These are phyloP conservation scores for Zophobas morio DNA, from an alignment of 1,140 invertebrate species.

Conservation along the genomic window DNA sequence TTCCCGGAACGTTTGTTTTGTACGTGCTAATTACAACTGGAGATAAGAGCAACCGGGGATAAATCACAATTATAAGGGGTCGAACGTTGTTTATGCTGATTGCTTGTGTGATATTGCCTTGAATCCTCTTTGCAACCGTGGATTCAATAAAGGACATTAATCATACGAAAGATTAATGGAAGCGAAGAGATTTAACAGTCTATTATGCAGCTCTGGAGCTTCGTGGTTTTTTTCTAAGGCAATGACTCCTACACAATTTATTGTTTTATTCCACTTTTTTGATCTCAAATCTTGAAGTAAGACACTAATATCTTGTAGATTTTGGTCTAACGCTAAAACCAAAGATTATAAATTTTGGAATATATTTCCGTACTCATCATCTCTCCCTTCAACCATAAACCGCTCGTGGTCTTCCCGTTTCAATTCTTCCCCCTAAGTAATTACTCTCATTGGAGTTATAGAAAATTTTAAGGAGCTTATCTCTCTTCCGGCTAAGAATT, in stretches of 20 bases:
- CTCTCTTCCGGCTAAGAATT: conserved; percentile 21
- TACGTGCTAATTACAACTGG: conserved; percentile 59
- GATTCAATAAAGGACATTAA: conserved; percentile 31
- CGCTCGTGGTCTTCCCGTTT: too few relatives aligned
- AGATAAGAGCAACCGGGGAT: conserved; percentile 54
- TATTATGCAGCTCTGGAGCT: background rate
- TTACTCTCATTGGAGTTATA: conserved; percentile 22
- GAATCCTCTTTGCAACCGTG: conserved; percentile 8
- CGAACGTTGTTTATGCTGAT: conserved; percentile 46
- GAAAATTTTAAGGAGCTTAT: conserved; percentile 45
- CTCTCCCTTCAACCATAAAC: too few relatives aligned
- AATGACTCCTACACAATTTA: too few relatives aligned
- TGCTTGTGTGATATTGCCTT: conserved; percentile 40
- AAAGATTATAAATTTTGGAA: too few relatives aligned
- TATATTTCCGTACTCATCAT: too few relatives aligned
- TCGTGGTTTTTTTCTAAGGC: background rate
- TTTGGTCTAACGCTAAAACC: too few relatives aligned
- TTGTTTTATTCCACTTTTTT: too few relatives aligned
- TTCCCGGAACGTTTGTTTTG: conserved; percentile 52
- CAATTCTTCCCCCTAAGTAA: conserved; percentile 16
- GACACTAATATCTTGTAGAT: too few relatives aligned
- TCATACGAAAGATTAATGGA: conserved; percentile 25
- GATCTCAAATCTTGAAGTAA: too few relatives aligned
- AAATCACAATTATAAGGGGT: conserved; percentile 53
- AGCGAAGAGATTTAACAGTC: conserved; percentile 28